Conservation (phyloP, 1,140 invertebrate genomes). For the Metaphire vulgaris region DNA sequence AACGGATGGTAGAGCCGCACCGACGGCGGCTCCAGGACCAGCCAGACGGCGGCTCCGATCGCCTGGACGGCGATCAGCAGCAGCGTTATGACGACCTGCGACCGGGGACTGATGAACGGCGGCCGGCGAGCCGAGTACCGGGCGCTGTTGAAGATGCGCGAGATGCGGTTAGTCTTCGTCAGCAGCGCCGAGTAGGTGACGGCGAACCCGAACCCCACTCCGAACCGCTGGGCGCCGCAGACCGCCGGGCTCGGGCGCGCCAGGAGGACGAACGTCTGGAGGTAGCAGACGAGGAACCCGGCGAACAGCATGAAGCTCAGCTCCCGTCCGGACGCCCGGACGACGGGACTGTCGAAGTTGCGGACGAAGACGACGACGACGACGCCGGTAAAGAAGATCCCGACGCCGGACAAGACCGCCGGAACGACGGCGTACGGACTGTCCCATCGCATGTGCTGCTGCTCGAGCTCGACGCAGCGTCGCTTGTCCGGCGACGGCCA, state of each 20-base stretch:
- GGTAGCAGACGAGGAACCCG: conserved; percentile 50
- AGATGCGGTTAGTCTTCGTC: conserved; percentile 71
- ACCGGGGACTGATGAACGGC: conserved; percentile 84
- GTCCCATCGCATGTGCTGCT: conserved; percentile 59
- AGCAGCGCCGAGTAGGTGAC: conserved; percentile 69
- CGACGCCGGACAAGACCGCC: conserved; percentile 55
- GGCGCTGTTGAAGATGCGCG: conserved; percentile 65
- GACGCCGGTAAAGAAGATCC: conserved; percentile 48
- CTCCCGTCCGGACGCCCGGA: conserved; percentile 50
- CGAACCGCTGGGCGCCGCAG: conserved; percentile 61
- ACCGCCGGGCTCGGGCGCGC: conserved; percentile 57
- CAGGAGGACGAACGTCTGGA: conserved; percentile 47
- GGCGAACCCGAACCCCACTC: conserved; percentile 64
- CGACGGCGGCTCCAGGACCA: conserved; percentile 73
- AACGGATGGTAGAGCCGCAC: conserved; percentile 81
- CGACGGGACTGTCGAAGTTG: conserved; percentile 57
- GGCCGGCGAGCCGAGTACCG: conserved; percentile 79
- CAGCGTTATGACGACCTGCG: conserved; percentile 71
- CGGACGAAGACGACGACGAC: conserved; percentile 53
- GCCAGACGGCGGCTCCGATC: conserved; percentile 72
- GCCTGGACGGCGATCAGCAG: conserved; percentile 21
- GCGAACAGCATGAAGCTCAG: conserved; percentile 49
- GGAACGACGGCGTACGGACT: conserved; percentile 58
- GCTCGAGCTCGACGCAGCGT: conserved; percentile 43
- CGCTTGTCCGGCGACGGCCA: conserved; percentile 50